These are phyloP conservation scores for Tragulus kanchil DNA, from an alignment of 2,113 vertebrate genomes.

Conservation along the genomic window DNA sequence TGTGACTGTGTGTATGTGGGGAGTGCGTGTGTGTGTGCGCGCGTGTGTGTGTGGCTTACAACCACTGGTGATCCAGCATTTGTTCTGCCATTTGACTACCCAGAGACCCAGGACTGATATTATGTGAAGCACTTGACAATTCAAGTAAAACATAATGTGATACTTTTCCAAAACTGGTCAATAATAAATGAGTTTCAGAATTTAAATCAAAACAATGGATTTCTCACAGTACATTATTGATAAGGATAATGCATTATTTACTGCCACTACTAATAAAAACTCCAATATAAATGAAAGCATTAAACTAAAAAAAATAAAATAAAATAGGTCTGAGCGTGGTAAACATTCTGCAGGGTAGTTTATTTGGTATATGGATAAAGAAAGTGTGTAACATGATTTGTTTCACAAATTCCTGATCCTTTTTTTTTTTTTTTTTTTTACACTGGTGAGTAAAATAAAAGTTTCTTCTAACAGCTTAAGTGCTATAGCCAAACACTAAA, in stretches of 20 bases:
- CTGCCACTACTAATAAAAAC: constrained; percentile 79
- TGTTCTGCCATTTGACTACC: constrained; percentile 69
- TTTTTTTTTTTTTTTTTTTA: constrained; percentile 6
- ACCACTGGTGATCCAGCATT: not conserved
- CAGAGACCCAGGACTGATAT: constrained; percentile 69
- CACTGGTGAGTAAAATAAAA: constrained; percentile 10
- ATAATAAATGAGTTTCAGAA: constrained; percentile 88
- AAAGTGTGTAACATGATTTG: constrained; percentile 62
- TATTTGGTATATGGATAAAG: constrained; percentile 50
- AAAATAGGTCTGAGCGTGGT: constrained; percentile 5
- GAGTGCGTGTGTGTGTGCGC: not conserved
- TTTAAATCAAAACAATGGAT: constrained; percentile 85
- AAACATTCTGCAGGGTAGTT: constrained; percentile 22
- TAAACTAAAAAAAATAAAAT: constrained; percentile 40
- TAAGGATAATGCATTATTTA: constrained; percentile 86
- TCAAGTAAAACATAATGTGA: constrained; percentile 79
- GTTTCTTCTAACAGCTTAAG: not conserved
- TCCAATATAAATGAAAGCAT: constrained; percentile 76
- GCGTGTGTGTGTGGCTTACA: not conserved
- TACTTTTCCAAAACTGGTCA: constrained; percentile 80
- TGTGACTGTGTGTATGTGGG: not conserved
- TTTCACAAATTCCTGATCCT: constrained; percentile 62
- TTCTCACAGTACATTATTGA: constrained; percentile 88
- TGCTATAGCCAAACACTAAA: not conserved
- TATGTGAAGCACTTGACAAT: constrained; percentile 72